A percentile compares a stretch with the other conserved stretches of the same genome.
phyloP scores from a whole-genome alignment of 2,797 vertebrate species.

The Neoniphon sammara region DNA sequence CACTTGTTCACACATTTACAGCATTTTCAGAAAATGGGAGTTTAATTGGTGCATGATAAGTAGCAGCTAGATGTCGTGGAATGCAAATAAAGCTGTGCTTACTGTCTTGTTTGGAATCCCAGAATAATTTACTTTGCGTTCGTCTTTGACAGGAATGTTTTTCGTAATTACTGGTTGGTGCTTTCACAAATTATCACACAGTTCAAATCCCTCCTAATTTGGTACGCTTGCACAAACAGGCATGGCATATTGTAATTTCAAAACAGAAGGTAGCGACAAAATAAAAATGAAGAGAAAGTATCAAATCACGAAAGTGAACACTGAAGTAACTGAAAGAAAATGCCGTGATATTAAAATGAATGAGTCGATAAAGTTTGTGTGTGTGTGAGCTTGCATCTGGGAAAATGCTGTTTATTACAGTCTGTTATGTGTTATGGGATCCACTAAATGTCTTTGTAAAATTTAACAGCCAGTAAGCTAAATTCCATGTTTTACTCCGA shows the following conservation, averaged over 20 bases:
- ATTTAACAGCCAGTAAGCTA: not conserved
- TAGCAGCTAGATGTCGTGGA: not conserved
- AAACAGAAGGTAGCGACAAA: too few species aligned
- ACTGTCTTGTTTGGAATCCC: not conserved
- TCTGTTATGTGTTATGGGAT: not conserved
- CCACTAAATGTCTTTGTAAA: not conserved
- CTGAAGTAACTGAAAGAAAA: too few species aligned
- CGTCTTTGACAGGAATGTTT: not conserved
- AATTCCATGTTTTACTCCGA: not conserved
- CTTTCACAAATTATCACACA: not conserved
- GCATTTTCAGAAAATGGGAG: not conserved
- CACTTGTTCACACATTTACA: not conserved
- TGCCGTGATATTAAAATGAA: too few species aligned
- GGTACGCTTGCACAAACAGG: not conserved
- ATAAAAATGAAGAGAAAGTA: too few species aligned
- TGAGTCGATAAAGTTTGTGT: too few species aligned
- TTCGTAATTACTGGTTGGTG: not conserved
- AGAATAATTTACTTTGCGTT: not conserved
- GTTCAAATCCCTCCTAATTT: not conserved
- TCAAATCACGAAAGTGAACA: too few species aligned
- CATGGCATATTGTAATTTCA: too few species aligned
- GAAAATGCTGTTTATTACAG: not conserved
- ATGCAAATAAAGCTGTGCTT: conserved; percentile 16
- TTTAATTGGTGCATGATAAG: not conserved
- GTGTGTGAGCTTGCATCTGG: not conserved